phyloP scores from a whole-genome alignment of 2,797 vertebrate genomes.

The Alosa sapidissima region DNA sequence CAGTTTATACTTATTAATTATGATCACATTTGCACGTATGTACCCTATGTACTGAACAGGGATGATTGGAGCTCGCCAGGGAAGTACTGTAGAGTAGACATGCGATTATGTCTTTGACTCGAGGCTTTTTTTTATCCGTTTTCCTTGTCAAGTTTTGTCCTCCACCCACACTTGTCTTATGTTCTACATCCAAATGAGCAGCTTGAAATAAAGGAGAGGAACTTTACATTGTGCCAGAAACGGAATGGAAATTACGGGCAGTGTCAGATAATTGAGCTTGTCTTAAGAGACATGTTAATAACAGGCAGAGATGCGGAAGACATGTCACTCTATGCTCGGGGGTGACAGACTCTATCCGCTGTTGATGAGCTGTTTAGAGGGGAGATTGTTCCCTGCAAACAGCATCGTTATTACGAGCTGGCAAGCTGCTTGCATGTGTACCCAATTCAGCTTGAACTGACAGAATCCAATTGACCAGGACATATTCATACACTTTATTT shows the following conservation, averaged over 20 bases:
- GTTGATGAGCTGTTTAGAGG: conserved; percentile 86
- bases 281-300: conserved; percentile 86
- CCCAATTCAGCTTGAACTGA: conserved; percentile 84
- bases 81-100: conserved; percentile 67
- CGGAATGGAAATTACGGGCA: conserved; percentile 86
- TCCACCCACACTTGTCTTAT: conserved; percentile 77
- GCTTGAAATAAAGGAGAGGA: conserved; percentile 83
- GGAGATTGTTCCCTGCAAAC: conserved; percentile 85
- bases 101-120: conserved; percentile 83
- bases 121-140: conserved; percentile 70
- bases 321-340: conserved; percentile 80
- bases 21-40: conserved; percentile 11
- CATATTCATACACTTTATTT: conserved; percentile 85
- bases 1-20: background rate
- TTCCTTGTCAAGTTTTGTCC: conserved; percentile 58
- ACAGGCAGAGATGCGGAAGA: conserved; percentile 82
- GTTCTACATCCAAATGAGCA: conserved; percentile 75
- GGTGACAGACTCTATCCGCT: conserved; percentile 84
- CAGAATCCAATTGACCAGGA: conserved; percentile 87
- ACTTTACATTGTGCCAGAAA: conserved; percentile 85
- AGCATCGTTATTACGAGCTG: conserved; percentile 82
- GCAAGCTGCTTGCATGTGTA: conserved; percentile 79
- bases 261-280: conserved; percentile 89
- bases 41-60: background rate
- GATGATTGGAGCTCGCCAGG: background rate